Evolutionary conservation across 2,113 vertebrate species (phyloP).

Genomic region (Peucedramus taeniatus): DNA sequence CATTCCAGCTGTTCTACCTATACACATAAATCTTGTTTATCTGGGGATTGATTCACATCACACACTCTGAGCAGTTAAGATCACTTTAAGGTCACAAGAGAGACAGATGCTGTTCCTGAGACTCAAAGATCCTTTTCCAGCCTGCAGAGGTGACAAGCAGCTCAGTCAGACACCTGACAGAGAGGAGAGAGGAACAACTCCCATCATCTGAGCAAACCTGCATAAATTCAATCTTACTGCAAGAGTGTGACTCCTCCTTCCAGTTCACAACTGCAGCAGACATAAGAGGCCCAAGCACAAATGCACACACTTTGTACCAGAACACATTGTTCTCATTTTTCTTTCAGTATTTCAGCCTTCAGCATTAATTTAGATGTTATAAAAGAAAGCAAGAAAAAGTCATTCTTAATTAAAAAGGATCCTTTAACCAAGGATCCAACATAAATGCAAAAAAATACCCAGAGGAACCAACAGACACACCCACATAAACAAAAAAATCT

Average conservation of each 20-base stretch:
- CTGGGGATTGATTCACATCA: not conserved
- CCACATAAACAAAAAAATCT: not conserved
- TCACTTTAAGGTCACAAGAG: rapidly evolving
- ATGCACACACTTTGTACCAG: not conserved
- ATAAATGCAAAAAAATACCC: not conserved
- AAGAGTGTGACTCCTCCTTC: not conserved
- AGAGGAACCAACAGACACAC: not conserved
- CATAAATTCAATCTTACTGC: not conserved
- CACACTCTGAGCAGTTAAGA: not conserved
- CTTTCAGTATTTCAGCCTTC: not conserved
- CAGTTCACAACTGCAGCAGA: not conserved
- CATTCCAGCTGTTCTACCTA: not conserved
- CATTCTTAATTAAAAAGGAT: not conserved
- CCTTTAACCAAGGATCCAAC: not conserved
- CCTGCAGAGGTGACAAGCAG: not conserved
- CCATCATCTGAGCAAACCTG: not conserved
- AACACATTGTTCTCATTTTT: not conserved
- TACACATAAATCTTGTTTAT: not conserved
- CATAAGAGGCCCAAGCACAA: not conserved
- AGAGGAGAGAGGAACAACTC: not conserved
- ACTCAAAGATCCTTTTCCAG: not conserved
- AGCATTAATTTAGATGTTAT: not conserved
- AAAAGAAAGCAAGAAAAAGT: not conserved
- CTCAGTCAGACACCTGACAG: not conserved
- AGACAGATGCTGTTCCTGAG: not conserved